These are phyloP conservation scores for Rhingia rostrata DNA, from an alignment of 2,888 invertebrate genomes.

Conservation along the genomic window DNA sequence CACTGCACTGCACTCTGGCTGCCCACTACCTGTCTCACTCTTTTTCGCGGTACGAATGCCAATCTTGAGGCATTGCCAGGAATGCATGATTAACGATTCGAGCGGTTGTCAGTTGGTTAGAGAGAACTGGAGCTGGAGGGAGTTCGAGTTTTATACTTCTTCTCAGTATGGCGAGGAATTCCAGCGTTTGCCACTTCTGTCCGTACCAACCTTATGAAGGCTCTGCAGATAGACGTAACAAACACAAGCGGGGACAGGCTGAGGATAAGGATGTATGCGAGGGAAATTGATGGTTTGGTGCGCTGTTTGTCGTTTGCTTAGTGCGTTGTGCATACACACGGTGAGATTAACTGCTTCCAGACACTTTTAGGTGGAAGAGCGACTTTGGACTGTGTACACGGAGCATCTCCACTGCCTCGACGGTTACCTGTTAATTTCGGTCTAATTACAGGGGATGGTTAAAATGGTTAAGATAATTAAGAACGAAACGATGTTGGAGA, in stretches of 20 bases:
- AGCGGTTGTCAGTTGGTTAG: conserved; percentile 29
- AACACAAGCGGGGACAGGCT: neutral
- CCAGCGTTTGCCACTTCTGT: conserved; percentile 34
- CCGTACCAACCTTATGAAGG: conserved; percentile 6
- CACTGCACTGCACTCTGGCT: neutral
- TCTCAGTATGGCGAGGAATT: neutral
- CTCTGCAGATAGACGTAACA: neutral
- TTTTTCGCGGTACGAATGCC: conserved; percentile 1
- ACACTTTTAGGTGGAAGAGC: conserved; percentile 11
- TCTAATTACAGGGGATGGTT: conserved; percentile 56
- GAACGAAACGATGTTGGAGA: conserved; percentile 12
- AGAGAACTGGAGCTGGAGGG: conserved; percentile 37
- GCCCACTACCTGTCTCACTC: neutral
- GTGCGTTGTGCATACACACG: neutral
- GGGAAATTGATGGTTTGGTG: conserved; percentile 27
- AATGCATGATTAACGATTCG: conserved; percentile 48
- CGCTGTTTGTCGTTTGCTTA: conserved; percentile 32
- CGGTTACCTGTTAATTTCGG: conserved; percentile 56
- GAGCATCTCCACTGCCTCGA: conserved; percentile 5
- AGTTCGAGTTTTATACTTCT: conserved; percentile 1
- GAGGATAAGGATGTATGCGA: conserved; percentile 11
- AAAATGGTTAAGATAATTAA: conserved; percentile 59
- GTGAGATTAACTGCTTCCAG: conserved; percentile 6
- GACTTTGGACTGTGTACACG: neutral
- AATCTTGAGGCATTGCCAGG: conserved; percentile 38